Evolutionary conservation across 2,888 invertebrate genomes (phyloP), one percentile per base, ranked within the genome.

Genomic region (Cataglyphis altisquamis): DNA sequence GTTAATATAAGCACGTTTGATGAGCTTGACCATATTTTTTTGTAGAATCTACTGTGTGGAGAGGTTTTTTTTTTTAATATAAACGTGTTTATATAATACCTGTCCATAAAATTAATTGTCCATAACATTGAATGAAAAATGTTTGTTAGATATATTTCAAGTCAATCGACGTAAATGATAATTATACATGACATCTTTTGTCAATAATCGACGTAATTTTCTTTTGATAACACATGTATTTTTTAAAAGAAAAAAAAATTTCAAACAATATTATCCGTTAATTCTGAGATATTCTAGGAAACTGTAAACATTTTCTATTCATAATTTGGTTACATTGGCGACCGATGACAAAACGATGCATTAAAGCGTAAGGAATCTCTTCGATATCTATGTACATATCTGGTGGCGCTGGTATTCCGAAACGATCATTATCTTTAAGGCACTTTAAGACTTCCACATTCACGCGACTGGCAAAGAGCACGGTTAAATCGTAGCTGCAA

Each of bases 371-470:
- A 72, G 45, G 25, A 60, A 60, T 62, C 45, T 55, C 29, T 55
- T 25, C n/a, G 62, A n/a, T n/a, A 66, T 29, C 21, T 32, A 21
- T 45, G 32, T 36, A 29, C 29, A 29, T 29, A 21, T 52, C 78
- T 32, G 36, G 12, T 45, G 60, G 5, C 32, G 60, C 25, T 45
- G 48, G 25, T 72, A 62, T 48, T 72, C 25, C 29, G 21, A 36
- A 72, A 68, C 45, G 78, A 62, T 70, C 12, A 80, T 72, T 80
- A 80, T 80, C 78, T 52, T n/a, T 52, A 48, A 48, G 45, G 70
- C 72, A 80, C 12, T 80, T 80, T 80, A 80, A 72, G 55, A 45
- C 60, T 62, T 62, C 10, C 72, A 80, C 25, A 36, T 80, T 18
- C 29, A 18, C 12, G 32, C 78, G 57, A 21, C 45, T 52, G 8